Conservation (phyloP, 2,888 invertebrate genomes). For the Steromphala cineraria region DNA sequence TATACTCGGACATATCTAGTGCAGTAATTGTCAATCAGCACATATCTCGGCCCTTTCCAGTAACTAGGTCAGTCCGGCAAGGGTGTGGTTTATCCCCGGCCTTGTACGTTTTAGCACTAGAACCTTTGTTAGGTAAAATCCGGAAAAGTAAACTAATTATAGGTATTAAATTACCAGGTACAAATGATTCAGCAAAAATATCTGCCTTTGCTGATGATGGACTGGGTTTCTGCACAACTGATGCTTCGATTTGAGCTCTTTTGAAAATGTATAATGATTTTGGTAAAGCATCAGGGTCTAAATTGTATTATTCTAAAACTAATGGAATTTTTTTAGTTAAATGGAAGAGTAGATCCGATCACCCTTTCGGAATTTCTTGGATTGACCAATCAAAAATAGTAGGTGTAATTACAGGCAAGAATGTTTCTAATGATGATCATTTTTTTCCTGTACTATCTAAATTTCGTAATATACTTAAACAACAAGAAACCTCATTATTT, state of each 20-base stretch:
- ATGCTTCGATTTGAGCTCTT: neutral
- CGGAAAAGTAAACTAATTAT: neutral
- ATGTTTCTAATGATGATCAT: constrained; percentile 24
- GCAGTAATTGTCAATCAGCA: constrained; percentile 40
- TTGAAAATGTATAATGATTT: constrained; percentile 24
- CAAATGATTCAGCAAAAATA: constrained; percentile 19
- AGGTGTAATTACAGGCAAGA: constrained; percentile 33
- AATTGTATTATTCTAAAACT: constrained; percentile 22
- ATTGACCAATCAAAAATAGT: constrained; percentile 35
- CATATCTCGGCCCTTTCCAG: constrained; percentile 28
- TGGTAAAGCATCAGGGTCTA: constrained; percentile 16
- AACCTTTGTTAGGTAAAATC: constrained; percentile 12
- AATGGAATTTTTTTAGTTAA: constrained; percentile 18
- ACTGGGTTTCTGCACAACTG: neutral
- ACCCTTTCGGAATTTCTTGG: constrained; percentile 33
- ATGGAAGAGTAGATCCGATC: constrained; percentile 20
- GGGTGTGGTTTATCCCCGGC: constrained; percentile 12
- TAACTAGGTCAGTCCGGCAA: constrained; percentile 15
- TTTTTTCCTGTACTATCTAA: neutral
- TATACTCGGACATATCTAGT: constrained; percentile 39
- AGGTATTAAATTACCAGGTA: neutral
- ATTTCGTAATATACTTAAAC: too few species aligned
- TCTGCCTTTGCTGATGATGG: constrained; percentile 26
- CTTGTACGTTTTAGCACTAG: constrained; percentile 18
- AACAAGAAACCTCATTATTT: too few species aligned